These are phyloP conservation scores for Siniperca undulata DNA, from an alignment of 2,797 vertebrate genomes.

Conservation along the genomic window DNA sequence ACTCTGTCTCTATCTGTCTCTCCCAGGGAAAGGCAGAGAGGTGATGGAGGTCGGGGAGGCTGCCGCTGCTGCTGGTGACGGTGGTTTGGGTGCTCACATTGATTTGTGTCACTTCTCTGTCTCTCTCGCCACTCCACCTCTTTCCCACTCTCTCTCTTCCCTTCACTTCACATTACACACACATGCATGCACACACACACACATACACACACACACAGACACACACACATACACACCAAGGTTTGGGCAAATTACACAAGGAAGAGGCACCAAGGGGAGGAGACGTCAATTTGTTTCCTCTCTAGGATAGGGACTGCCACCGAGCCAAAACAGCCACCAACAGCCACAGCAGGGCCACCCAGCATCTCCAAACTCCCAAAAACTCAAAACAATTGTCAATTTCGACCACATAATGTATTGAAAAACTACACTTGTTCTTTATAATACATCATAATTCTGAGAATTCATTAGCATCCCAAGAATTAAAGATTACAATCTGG, in stretches of 20 bases:
- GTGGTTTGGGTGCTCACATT: slow-evolving; percentile 74
- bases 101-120: slow-evolving; percentile 79
- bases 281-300: slow-evolving; percentile 65
- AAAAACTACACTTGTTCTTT: neutral
- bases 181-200: slow-evolving; percentile 81
- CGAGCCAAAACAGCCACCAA: slow-evolving; percentile 41
- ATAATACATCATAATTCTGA: neutral
- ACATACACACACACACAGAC: slow-evolving; percentile 83
- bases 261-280: slow-evolving; percentile 67
- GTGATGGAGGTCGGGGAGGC: slow-evolving; percentile 74
- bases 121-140: slow-evolving; percentile 70
- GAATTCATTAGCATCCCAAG: slow-evolving; percentile 10
- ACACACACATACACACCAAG: slow-evolving; percentile 83
- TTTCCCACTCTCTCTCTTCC: slow-evolving; percentile 63
- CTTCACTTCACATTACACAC: slow-evolving; percentile 77
- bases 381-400: neutral
- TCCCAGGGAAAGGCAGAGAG: slow-evolving; percentile 60
- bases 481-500: slow-evolving; percentile 5
- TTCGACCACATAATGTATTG: neutral
- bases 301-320: slow-evolving; percentile 47
- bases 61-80: slow-evolving; percentile 59
- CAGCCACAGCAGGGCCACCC: slow-evolving; percentile 4
- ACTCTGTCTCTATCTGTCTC: slow-evolving; percentile 41
- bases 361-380: slow-evolving; percentile 1
- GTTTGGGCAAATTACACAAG: slow-evolving; percentile 86